Base-by-base conservation (phyloP, 2,113 vertebrate genomes). In the Lanius collurio region DNA sequence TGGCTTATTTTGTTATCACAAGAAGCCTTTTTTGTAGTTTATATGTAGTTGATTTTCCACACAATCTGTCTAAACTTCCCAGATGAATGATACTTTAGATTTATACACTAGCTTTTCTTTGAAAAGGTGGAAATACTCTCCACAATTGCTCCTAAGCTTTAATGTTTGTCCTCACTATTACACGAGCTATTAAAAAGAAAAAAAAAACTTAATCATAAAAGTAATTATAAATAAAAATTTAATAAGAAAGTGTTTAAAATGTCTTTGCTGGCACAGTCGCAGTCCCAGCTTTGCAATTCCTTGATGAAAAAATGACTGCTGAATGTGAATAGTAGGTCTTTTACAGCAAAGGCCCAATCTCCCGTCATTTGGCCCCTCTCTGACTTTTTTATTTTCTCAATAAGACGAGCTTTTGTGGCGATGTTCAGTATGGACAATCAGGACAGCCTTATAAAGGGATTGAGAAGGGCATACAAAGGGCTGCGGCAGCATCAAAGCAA, bases 381-480 rank as follows among this genome's bases (percentile, higher is more conserved):
- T 96, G 94, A 91, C 94, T 97, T 97, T 97, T 96, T 97, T 96
- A 94, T 94, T 88, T 85, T 89, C 96, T 94, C 93, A 83, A 55
- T 82, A 95, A 93, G 93, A 94, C 86, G 1, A 69, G 89, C 59
- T 88, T 95, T 96, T 93, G 75, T 96, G 92, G 90, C 24, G 9
- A 75, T 83, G 93, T 95, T 95, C 91, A 63, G 94, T 94, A 95
- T 87, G 97, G 93, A 98, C 95, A 96, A 95, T 97, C 95, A 52
- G 97, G 98, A 98, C 94, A 95, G 97, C 96, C 98, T 98, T 98
- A 96, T 98, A 98, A 98, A 98, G 98, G 98, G 97, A 98, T 98
- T 98, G 98, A 97, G 97, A 96, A 93, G 96, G 91, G 71, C 89
- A 97, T 89, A 98, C 97, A 98, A 98, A 98, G 97, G 98, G 96